Conservation (phyloP, 1,140 invertebrate genomes). For the Piezodorus guildinii region DNA sequence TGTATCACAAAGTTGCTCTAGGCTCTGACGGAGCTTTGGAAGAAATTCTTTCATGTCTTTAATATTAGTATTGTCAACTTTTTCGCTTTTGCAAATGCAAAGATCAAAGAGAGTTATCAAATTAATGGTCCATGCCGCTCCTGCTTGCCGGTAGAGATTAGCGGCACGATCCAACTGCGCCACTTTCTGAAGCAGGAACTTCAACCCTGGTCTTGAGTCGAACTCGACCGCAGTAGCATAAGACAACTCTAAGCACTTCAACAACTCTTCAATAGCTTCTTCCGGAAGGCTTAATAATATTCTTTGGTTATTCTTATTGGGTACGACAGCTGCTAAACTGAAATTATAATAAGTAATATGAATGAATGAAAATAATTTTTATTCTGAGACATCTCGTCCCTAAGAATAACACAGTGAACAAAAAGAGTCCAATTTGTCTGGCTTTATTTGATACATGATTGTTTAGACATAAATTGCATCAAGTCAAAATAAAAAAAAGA, state of each 20-base stretch:
- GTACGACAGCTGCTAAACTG: constrained; percentile 35
- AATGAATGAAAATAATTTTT: no score
- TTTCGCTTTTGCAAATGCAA: constrained; percentile 50
- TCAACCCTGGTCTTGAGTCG: constrained; percentile 76
- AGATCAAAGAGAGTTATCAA: constrained; percentile 77
- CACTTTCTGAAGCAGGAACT: constrained; percentile 88
- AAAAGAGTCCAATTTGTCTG: no score
- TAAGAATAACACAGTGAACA: no score
- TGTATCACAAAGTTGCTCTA: constrained; percentile 46
- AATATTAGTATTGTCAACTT: constrained; percentile 30
- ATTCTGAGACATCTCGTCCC: no score
- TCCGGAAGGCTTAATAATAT: constrained; percentile 23
- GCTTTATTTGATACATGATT: no score
- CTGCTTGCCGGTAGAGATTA: constrained; percentile 86
- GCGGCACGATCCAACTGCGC: constrained; percentile 75
- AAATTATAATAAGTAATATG: constrained; percentile 23
- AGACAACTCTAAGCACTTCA: constrained; percentile 68
- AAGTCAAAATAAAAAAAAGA: no score
- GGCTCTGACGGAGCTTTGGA: constrained; percentile 36
- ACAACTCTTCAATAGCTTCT: constrained; percentile 49
- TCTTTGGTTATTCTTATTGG: neutral
- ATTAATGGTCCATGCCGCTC: constrained; percentile 79
- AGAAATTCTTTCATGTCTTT: constrained; percentile 31
- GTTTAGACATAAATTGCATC: no score
- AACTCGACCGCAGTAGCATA: constrained; percentile 72